These are phyloP conservation scores for Felis chaus DNA, from an alignment of 2,113 vertebrate genomes.

Conservation along the genomic window DNA sequence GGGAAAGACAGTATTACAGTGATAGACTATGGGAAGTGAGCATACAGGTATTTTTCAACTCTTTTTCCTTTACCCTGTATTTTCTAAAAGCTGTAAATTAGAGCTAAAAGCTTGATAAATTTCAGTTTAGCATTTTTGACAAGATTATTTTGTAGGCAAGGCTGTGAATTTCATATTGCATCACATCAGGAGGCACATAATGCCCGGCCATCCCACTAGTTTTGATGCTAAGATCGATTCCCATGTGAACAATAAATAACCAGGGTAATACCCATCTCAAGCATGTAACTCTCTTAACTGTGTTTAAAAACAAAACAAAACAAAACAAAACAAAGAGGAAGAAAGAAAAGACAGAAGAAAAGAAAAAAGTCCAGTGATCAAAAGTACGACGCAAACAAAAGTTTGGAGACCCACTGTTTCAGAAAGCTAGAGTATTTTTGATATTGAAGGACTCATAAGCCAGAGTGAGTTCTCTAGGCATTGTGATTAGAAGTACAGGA, in stretches of 20 bases:
- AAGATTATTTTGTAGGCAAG: not conserved
- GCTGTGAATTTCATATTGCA: not conserved
- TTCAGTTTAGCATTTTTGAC: slow-evolving; percentile 16
- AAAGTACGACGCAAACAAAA: not conserved
- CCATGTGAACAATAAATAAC: not conserved
- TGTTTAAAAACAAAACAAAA: not conserved
- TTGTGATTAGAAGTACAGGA: not conserved
- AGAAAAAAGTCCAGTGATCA: not conserved
- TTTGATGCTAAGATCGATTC: not conserved
- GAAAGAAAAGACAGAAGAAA: not conserved
- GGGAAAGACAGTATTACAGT: not conserved
- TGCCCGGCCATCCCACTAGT: not conserved
- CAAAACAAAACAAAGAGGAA: not conserved
- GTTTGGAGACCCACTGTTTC: not conserved
- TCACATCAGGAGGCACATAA: not conserved
- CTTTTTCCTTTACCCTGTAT: not conserved
- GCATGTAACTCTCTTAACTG: not conserved
- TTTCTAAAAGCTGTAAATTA: not conserved
- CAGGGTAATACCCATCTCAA: not conserved
- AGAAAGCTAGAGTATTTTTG: not conserved
- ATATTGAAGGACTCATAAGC: not conserved
- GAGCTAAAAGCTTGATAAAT: not conserved
- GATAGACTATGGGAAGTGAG: not conserved
- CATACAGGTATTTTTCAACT: not conserved
- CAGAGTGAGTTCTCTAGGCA: not conserved